Evolutionary conservation across 1,140 invertebrate species (phyloP), one percentile per base, ranked within the genome.

Genomic region (Thereuonema tuberculata): DNA sequence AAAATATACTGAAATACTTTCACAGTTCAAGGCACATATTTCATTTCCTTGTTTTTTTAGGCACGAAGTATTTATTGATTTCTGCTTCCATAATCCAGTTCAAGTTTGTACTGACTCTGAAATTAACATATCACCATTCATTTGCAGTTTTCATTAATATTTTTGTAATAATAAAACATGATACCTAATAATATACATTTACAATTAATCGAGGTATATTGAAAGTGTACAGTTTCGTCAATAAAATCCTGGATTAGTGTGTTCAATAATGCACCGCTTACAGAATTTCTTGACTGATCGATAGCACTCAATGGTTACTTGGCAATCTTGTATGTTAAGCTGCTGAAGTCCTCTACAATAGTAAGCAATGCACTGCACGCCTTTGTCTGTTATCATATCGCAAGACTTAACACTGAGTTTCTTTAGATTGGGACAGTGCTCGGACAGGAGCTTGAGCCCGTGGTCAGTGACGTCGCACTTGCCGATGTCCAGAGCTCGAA

Each of bases 401-500:
- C 91, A 94, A 67, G 87, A 88, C 65, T 89, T 84, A 17, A 94
- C 76, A 63, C 88, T 91, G 12, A 94, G 76, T 69, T 93, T 93
- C 70, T 90, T 89, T 27, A 95, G 74, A 69, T 93, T 91, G 0
- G 87, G 88, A 73, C 90, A 93, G 65, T 88, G 84, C 64, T 89
- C 84, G 1, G 89, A 89, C 0, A 95, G 75, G 1, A 87, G 83
- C 64, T 86, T 78, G 15, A 95, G 77, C 0, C 89, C 89, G 1
- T 84, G 80, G 72, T 94, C 89, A 31, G 88, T 91, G 0, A 94
- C 84, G 73, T 93, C 90, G 75, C 90, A 93, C 69, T 93, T 93
- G 5, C 91, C 91, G 46, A 93, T 82, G 68, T 94, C 91, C 0
- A 93, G 72, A 0, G 90, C 90, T 27, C 89, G 74, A 27, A 94